Conservation (phyloP, 2,797 vertebrate genomes). For the Harpagifer antarcticus region DNA sequence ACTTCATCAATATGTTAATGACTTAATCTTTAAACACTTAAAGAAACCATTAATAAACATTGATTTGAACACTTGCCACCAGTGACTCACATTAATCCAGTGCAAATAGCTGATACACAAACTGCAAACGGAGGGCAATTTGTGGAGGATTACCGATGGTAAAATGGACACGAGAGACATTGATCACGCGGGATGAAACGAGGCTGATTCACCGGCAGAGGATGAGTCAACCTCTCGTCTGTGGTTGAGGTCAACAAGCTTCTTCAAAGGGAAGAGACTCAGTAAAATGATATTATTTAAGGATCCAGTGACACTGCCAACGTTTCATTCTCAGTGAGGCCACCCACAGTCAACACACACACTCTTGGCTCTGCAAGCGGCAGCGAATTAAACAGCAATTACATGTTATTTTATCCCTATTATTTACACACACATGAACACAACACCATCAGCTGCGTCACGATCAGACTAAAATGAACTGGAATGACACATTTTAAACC, state of each 20-base stretch:
- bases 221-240: conserved; percentile 21
- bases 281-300: conserved; percentile 15
- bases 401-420: neutral
- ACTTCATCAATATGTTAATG: conserved; percentile 99
- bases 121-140: conserved; percentile 71
- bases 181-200: conserved; percentile 44
- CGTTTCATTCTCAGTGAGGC: neutral
- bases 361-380: neutral
- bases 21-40: conserved; percentile 97
- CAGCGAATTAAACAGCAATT: conserved; percentile 3
- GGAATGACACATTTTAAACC: no score
- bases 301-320: neutral
- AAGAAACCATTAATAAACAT: conserved; percentile 94
- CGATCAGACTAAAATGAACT: neutral
- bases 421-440: neutral
- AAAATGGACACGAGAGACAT: conserved; percentile 51
- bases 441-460: neutral
- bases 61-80: conserved; percentile 90
- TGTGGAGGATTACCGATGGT: conserved; percentile 62
- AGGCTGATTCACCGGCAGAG: conserved; percentile 37
- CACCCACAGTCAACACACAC: conserved; percentile 19
- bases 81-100: conserved; percentile 94
- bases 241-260: conserved; percentile 25
- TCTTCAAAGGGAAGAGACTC: conserved; percentile 2
- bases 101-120: conserved; percentile 92